These are phyloP conservation scores for Parotia lawesii DNA, from an alignment of 2,113 vertebrate genomes.

Conservation along the genomic window DNA sequence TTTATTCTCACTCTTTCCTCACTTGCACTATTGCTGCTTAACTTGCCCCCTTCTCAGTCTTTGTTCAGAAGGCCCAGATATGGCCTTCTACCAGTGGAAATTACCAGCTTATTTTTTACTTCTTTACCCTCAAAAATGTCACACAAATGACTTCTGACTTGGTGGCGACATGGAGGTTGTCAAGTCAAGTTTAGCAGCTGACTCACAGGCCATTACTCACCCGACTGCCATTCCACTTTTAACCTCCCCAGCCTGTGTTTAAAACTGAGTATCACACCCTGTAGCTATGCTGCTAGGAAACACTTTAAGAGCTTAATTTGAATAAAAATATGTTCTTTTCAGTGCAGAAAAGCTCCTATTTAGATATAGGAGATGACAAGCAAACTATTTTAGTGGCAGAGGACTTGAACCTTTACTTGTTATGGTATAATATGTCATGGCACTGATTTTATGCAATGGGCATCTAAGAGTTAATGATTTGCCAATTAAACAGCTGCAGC, in stretches of 20 bases:
- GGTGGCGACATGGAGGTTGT: not conserved
- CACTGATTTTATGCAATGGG: not conserved
- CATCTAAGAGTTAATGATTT: slow-evolving; percentile 2
- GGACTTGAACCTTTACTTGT: not conserved
- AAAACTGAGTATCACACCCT: not conserved
- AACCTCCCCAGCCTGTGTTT: slow-evolving; percentile 23
- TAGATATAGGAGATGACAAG: not conserved
- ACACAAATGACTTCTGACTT: not conserved
- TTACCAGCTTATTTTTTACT: not conserved
- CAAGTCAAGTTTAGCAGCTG: slow-evolving; percentile 38
- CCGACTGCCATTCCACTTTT: not conserved
- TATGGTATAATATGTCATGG: not conserved
- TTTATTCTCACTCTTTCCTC: not conserved
- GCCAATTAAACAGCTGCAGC: not conserved
- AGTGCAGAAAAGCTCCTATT: not conserved
- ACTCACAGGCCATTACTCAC: slow-evolving; percentile 39
- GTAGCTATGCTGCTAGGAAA: slow-evolving; percentile 9
- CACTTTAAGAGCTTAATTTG: not conserved
- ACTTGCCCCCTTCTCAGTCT: not conserved
- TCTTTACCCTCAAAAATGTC: slow-evolving; percentile 14
- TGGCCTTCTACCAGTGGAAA: not conserved
- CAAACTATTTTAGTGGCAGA: not conserved
- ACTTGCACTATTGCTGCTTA: not conserved
- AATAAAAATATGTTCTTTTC: not conserved
- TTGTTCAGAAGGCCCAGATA: not conserved